These are phyloP conservation scores for Notarius lentiginosus DNA, from an alignment of 2,113 vertebrate genomes.

Conservation along the genomic window DNA sequence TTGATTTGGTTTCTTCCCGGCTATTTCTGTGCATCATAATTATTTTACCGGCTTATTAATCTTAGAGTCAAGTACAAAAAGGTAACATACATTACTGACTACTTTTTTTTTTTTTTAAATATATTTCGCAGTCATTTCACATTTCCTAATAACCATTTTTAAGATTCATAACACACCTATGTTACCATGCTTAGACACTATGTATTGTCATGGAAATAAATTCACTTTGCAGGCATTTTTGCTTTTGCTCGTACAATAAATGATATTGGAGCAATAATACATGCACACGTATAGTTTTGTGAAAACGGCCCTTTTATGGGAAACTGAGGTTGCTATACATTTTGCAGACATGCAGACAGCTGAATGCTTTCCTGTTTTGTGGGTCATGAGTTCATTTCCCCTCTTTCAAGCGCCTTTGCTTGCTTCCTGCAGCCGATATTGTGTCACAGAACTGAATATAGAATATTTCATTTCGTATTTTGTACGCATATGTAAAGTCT, in stretches of 20 bases:
- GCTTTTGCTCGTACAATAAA: background rate
- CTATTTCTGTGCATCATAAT: background rate
- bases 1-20: background rate
- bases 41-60: background rate
- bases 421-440: background rate
- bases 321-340: constrained; percentile 58
- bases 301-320: constrained; percentile 9
- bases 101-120: background rate
- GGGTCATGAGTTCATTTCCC: constrained; percentile 39
- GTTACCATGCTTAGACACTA: background rate
- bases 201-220: background rate
- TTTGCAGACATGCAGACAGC: background rate
- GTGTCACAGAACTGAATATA: background rate
- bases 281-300: background rate
- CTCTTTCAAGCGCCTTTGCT: constrained; percentile 25
- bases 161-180: background rate
- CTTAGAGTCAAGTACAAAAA: background rate
- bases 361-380: constrained; percentile 68
- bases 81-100: background rate
- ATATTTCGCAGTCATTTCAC: background rate
- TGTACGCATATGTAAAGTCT: background rate
- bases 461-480: background rate
- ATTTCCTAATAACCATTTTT: background rate
- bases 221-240: background rate
- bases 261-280: background rate